Evolutionary conservation across 2,888 invertebrate genomes (phyloP).

Genomic region (Drosophila atripex): DNA sequence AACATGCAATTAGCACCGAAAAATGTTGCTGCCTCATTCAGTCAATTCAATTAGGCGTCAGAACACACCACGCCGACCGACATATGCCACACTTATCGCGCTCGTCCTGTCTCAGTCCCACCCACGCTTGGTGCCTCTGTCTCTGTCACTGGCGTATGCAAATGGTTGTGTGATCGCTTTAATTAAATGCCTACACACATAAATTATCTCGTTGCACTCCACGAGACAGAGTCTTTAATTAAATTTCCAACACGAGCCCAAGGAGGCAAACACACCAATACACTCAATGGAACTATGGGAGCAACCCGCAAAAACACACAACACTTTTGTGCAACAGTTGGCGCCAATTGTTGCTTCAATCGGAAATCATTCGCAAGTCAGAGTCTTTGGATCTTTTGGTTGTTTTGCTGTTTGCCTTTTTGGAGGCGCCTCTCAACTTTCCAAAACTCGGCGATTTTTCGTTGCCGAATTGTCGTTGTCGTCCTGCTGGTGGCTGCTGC

Average conservation of each 20-base stretch:
- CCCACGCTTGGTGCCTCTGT: conserved; percentile 4
- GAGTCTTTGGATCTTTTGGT: conserved; percentile 23
- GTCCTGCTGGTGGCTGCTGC: conserved; percentile 83
- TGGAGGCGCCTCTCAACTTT: conserved; percentile 24
- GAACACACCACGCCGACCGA: conserved; percentile 37
- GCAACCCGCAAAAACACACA: conserved; percentile 65
- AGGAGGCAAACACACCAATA: conserved; percentile 6
- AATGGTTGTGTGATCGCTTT: conserved; percentile 69
- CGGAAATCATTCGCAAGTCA: conserved; percentile 55
- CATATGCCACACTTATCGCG: conserved; percentile 62
- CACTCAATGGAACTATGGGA: conserved; percentile 4
- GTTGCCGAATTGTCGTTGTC: conserved; percentile 78
- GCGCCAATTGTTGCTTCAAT: conserved; percentile 77
- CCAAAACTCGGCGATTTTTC: conserved; percentile 21
- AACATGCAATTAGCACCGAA: conserved; percentile 25
- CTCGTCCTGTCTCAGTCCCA: conserved; percentile 4
- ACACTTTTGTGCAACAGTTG: conserved; percentile 73
- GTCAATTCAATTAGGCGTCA: conserved; percentile 60
- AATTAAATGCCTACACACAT: conserved; percentile 68
- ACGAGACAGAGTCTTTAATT: conserved; percentile 69
- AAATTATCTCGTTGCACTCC: conserved; percentile 62
- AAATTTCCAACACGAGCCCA: conserved; percentile 46
- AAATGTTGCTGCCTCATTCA: conserved; percentile 25
- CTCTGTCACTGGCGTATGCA: conserved; percentile 52
- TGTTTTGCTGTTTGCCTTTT: background rate